Evolutionary conservation across 2,113 vertebrate species (phyloP).

Genomic region (Erythrolamprus reginae): DNA sequence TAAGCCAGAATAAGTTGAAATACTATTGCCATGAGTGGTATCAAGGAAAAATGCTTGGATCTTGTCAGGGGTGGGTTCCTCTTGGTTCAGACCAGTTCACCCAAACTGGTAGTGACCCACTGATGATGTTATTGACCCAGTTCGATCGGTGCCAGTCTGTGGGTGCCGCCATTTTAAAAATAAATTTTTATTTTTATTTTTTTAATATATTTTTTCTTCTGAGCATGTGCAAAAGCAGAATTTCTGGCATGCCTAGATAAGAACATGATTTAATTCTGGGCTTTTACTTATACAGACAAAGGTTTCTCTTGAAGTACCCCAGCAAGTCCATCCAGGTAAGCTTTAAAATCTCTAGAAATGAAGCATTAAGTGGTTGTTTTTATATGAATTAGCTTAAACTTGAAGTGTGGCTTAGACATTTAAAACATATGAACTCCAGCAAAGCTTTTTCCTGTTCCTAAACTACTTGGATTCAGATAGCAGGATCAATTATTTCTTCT

Average conservation of each 20-base stretch:
- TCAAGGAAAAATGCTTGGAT: too few relatives aligned
- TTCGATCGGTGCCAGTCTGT: too few relatives aligned
- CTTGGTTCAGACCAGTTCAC: too few relatives aligned
- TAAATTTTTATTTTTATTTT: too few relatives aligned
- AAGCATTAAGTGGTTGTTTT: background rate
- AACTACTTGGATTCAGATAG: background rate
- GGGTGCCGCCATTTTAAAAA: too few relatives aligned
- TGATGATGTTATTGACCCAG: too few relatives aligned
- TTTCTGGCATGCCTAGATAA: background rate
- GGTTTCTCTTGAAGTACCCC: background rate
- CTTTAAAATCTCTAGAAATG: background rate
- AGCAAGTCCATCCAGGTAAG: slow-evolving; percentile 40
- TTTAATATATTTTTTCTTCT: too few relatives aligned
- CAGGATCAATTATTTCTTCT: background rate
- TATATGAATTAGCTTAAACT: background rate
- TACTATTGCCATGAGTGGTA: background rate
- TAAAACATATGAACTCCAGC: background rate
- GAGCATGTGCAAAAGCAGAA: too few relatives aligned
- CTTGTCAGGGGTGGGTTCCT: background rate
- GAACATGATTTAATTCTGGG: background rate
- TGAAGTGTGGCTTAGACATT: background rate
- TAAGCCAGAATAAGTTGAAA: background rate
- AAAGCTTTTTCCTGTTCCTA: background rate
- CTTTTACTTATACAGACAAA: slow-evolving; percentile 12
- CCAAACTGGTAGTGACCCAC: too few relatives aligned